These are phyloP conservation scores for Notodonta dromedarius DNA, from an alignment of 2,888 invertebrate genomes.

Conservation along the genomic window DNA sequence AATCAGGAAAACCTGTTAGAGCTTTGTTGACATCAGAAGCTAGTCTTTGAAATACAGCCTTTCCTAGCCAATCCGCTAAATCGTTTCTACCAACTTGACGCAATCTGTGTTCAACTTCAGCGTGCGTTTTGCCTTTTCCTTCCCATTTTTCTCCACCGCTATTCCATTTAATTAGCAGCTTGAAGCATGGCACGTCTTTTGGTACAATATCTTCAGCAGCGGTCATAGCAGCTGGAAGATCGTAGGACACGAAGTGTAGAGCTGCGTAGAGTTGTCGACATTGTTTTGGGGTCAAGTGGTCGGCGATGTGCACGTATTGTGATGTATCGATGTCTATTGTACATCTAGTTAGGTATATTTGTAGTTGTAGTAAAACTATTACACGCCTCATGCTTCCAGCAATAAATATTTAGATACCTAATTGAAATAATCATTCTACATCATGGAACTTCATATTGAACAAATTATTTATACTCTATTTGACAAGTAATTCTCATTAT, in stretches of 20 bases:
- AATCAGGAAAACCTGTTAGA: conserved; percentile 35
- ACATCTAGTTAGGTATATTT: conserved; percentile 38
- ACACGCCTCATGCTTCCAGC: background rate
- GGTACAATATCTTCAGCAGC: conserved; percentile 69
- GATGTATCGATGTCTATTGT: conserved; percentile 59
- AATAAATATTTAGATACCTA: no score
- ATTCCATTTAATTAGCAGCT: conserved; percentile 85
- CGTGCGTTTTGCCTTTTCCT: conserved; percentile 84
- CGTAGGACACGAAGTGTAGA: conserved; percentile 74
- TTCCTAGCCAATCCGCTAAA: conserved; percentile 86
- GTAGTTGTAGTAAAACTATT: conserved; percentile 7
- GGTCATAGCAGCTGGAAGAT: conserved; percentile 45
- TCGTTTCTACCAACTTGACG: conserved; percentile 83
- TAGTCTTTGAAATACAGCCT: conserved; percentile 81
- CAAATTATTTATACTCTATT: no score
- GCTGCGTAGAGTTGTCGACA: conserved; percentile 84
- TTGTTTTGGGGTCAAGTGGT: conserved; percentile 81
- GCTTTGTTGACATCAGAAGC: conserved; percentile 73
- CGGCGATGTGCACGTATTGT: conserved; percentile 78
- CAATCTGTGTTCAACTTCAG: conserved; percentile 79
- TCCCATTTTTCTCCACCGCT: conserved; percentile 58
- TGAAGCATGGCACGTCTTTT: conserved; percentile 80
- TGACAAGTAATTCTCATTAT: no score
- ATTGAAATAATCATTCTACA: no score
- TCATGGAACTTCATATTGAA: background rate